Base-by-base conservation (phyloP, 2,797 vertebrate species). In the Semaprochilodus insignis region DNA sequence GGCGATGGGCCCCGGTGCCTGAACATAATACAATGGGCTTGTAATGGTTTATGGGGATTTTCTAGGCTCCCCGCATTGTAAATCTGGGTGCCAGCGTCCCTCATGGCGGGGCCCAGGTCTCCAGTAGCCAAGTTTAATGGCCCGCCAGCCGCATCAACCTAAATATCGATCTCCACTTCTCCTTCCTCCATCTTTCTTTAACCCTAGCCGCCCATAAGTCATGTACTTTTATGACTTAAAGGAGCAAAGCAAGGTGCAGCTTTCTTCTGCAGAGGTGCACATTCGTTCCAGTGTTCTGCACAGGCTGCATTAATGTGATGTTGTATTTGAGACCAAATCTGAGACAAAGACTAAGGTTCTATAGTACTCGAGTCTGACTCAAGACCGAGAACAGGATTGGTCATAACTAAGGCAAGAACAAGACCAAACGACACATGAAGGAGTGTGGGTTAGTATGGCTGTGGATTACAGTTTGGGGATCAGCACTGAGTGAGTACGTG, bases 71-170 rank as follows among this genome's bases (percentile, higher is more conserved):
- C 73, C 72, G 79, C 27, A 85, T 84, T 88, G 91, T 94, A 93
- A 94, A 94, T 94, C 84, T 57, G 60, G 67, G 77, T 0, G 63
- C 81, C 76, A 67, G 88, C 77, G 71, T 81, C 63, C 82, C 78
- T 86, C 88, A n/a, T 85, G 87, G 87, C 89, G 88, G 67, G 87
- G 85, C 80, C 83, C 85, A 81, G 31, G 88, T 88, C 86, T 91
- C 86, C 84, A 81, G 91, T 91, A 90, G 89, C 88, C 85, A 89
- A 88, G 90, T 91, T 92, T 92, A 92, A 94, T 91, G 90, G 91
- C 90, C 92, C 91, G 89, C 78, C 89, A 75, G 88, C 86, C 70
- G 85, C 90, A 90, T 90, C 90, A 89, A 84, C 90, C 88, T 36
- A 57, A 91, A 88, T 90, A 93, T 93, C 89, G 89, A 93, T 94